Conservation (phyloP, 2,113 vertebrate genomes). For the Perca fluviatilis region DNA sequence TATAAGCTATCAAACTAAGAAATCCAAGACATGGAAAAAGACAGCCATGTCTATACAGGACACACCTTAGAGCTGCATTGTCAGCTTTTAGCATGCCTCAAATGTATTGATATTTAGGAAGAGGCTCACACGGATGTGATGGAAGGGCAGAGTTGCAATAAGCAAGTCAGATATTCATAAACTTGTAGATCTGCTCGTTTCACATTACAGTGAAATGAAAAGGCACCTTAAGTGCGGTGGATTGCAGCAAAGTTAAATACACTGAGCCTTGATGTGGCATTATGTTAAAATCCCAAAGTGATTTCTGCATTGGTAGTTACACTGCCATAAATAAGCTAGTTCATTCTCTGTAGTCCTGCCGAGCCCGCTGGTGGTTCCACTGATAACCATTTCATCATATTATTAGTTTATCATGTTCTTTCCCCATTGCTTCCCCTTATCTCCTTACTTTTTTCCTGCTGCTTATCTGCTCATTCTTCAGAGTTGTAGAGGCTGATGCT, state of each 20-base stretch:
- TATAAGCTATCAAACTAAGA: not conserved
- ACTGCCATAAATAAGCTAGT: not conserved
- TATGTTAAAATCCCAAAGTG: not conserved
- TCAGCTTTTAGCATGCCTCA: not conserved
- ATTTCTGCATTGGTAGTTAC: not conserved
- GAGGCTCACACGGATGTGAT: not conserved
- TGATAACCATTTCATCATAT: conserved; percentile 27
- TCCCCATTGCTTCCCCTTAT: conserved; percentile 40
- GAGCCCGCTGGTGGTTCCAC: not conserved
- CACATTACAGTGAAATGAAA: conserved; percentile 16
- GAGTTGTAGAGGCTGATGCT: not conserved
- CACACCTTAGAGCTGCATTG: not conserved
- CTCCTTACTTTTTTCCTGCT: conserved; percentile 38
- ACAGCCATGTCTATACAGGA: too few species aligned
- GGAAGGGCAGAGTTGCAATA: not conserved
- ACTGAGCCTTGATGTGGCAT: not conserved
- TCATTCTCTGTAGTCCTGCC: not conserved
- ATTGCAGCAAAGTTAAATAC: not conserved
- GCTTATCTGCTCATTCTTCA: conserved; percentile 19
- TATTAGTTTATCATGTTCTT: conserved; percentile 30
- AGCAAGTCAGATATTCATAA: conserved; percentile 18
- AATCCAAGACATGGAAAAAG: not conserved
- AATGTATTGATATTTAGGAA: not conserved
- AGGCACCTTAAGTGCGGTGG: not conserved
- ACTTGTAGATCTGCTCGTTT: not conserved